Percentiles rank a stretch among this genome's conserved stretches.
phyloP scores from a whole-genome alignment of 2,113 vertebrate genomes.

The Neodontobutis hainanensis region DNA sequence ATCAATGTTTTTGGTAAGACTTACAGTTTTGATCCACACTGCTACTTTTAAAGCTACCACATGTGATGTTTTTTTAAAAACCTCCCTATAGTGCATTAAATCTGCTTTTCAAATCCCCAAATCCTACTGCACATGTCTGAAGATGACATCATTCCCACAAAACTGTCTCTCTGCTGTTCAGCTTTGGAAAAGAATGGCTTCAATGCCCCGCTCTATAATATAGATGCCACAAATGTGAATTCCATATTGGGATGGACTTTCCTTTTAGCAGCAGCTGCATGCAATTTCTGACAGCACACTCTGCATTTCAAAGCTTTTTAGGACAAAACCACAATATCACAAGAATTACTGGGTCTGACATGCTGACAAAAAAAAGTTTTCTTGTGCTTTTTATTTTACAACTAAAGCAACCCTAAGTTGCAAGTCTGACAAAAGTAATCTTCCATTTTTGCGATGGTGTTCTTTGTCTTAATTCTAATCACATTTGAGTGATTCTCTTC shows the following conservation, averaged over 20 bases:
- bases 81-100: background rate
- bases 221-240: constrained; percentile 16
- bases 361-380: constrained; percentile 26
- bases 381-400: constrained; percentile 13
- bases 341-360: constrained; percentile 17
- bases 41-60: background rate
- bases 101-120: background rate
- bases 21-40: background rate
- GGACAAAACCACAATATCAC: constrained; percentile 23
- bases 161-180: constrained; percentile 13
- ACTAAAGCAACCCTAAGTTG: background rate
- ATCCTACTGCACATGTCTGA: background rate
- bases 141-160: constrained; percentile 26
- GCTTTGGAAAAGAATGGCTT: constrained; percentile 11
- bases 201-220: background rate
- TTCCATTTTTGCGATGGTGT: background rate
- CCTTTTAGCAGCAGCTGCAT: constrained; percentile 2
- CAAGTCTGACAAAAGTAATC: background rate
- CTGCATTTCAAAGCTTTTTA: background rate
- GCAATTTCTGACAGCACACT: constrained; percentile 3
- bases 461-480: background rate
- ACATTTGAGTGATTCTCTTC: background rate
- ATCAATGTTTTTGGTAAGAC: constrained; percentile 1
- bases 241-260: constrained; percentile 28
- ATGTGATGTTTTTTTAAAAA: constrained; percentile 8